A percentile compares a stretch with the other conserved stretches of the same genome.
These are phyloP conservation scores for Fistularia commersonii DNA, from an alignment of 2,797 vertebrate genomes.

Conservation along the genomic window DNA sequence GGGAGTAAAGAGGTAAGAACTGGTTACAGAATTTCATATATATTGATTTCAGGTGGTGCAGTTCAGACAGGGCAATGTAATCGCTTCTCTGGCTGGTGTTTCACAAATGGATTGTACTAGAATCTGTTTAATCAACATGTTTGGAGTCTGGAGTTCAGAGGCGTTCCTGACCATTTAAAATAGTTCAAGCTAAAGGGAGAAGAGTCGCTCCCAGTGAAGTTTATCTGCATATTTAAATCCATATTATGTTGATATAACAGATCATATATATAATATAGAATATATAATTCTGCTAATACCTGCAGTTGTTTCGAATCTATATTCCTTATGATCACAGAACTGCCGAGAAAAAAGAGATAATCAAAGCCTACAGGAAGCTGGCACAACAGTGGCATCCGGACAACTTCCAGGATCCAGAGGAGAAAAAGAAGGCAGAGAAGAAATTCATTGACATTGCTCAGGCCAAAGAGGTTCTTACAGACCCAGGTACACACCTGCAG, in stretches of 20 bases:
- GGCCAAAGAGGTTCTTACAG: conserved; percentile 96
- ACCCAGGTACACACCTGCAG: conserved; percentile 84
- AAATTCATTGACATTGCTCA: conserved; percentile 98
- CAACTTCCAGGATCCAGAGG: conserved; percentile 92
- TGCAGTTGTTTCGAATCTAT: conserved; percentile 13
- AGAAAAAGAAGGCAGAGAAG: conserved; percentile 95
- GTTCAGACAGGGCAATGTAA: too few relatives aligned
- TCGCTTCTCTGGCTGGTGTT: too few relatives aligned
- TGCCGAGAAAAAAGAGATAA: conserved; percentile 96
- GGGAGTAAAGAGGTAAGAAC: conserved; percentile 91
- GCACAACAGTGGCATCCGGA: conserved; percentile 98
- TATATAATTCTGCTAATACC: not conserved
- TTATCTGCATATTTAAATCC: not conserved
- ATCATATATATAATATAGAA: too few relatives aligned
- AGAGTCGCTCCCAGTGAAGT: not conserved
- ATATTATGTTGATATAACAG: not conserved
- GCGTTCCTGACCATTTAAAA: too few relatives aligned
- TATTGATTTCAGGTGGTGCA: not conserved
- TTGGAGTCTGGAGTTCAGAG: too few relatives aligned
- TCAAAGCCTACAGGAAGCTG: conserved; percentile 95
- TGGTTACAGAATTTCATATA: conserved; percentile 3
- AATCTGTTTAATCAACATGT: too few relatives aligned
- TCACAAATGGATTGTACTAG: too few relatives aligned
- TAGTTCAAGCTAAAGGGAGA: too few relatives aligned
- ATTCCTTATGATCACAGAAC: conserved; percentile 69